phyloP scores from a whole-genome alignment of 2,797 vertebrate species.

The Anas bernieri region DNA sequence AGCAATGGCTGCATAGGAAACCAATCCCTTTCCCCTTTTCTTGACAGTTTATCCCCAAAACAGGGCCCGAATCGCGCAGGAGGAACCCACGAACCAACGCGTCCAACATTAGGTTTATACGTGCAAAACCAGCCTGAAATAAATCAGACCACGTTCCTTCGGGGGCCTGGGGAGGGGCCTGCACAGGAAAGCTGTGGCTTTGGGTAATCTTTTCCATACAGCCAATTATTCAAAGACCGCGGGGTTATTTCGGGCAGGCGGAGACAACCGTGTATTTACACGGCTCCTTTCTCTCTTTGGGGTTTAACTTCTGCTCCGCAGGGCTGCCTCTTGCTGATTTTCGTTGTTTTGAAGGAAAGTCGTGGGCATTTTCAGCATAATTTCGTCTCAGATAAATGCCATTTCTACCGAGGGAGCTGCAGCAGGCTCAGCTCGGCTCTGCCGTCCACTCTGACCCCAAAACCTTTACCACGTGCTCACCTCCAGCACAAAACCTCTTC shows the following conservation, averaged over 20 bases:
- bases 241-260: neutral
- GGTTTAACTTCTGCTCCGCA: neutral
- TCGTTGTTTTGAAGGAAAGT: neutral
- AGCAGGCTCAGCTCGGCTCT: neutral
- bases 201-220: neutral
- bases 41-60: neutral
- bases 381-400: neutral
- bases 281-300: neutral
- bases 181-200: neutral
- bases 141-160: neutral
- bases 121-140: neutral
- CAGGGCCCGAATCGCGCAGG: neutral
- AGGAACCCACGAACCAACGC: neutral
- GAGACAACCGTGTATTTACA: neutral
- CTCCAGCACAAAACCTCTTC: slow-evolving; percentile 27
- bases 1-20: neutral
- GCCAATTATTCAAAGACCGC: neutral
- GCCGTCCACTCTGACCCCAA: neutral
- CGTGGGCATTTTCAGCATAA: neutral
- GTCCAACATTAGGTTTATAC: accelerated
- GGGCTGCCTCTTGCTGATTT: neutral
- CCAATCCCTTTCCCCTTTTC: neutral
- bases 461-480: slow-evolving; percentile 16
- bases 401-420: neutral
- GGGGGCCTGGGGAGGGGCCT: neutral